Conservation (phyloP, 2,888 invertebrate genomes). For the Drepanosiphum platanoidis region DNA sequence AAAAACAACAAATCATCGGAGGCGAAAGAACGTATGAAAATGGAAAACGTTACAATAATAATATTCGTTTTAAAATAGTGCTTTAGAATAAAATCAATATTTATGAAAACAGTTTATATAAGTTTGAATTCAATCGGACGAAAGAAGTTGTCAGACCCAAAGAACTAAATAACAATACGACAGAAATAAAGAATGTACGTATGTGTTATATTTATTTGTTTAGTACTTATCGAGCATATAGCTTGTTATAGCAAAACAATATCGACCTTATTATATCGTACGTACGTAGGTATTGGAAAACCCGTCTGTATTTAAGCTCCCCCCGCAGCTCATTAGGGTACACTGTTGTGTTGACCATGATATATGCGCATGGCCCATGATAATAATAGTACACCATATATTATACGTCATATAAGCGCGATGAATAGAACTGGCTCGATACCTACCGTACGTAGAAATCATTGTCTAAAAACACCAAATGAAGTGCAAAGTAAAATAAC, state of each 20-base stretch:
- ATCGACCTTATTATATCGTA: background rate
- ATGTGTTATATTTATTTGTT: no score
- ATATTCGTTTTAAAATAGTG: no score
- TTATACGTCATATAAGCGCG: background rate
- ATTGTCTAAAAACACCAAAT: conserved; percentile 39
- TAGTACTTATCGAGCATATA: no score
- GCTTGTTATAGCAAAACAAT: background rate
- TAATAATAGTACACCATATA: conserved; percentile 17
- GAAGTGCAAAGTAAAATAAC: conserved; percentile 21
- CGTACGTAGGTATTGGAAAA: background rate
- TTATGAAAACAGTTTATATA: no score
- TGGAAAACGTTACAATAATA: no score
- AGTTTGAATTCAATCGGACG: no score
- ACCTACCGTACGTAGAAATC: conserved; percentile 4
- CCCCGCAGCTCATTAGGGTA: background rate
- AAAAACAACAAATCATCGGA: no score
- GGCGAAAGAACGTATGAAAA: no score
- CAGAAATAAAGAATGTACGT: no score
- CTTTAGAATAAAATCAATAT: no score
- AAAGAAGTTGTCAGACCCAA: no score
- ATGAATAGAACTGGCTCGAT: conserved; percentile 31
- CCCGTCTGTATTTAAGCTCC: background rate
- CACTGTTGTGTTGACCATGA: background rate
- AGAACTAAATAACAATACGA: no score
- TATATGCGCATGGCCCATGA: background rate